Evolutionary conservation across 1,140 invertebrate genomes (phyloP), one percentile per base, ranked within the genome.

Genomic region (Drosophila repletoides): DNA sequence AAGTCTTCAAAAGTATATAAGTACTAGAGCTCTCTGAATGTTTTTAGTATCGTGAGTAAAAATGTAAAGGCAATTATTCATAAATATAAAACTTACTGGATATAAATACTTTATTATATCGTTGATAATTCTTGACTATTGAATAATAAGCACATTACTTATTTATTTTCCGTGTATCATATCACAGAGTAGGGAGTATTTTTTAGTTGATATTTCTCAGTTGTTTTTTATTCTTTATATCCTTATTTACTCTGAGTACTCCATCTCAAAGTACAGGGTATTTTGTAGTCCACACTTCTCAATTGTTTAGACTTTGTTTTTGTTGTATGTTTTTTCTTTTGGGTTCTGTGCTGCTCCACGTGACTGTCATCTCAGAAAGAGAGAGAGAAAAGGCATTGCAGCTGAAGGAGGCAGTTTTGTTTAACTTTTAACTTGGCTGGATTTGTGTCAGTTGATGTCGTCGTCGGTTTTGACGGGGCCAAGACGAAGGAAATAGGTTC

Each of bases 371-470:
- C 34, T 61, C 52, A 52, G 28, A 51, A 10, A 6, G 4, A 31
- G 17, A 19, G 9, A 12, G 15, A 41, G 17, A 26, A 19, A 66
- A 48, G 65, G 21, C 59, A 43, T 58, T 64, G 52, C 49, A 43
- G 28, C 17, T 22, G 29, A 45, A 51, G 55, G 22, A 74, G 70
- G 38, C 72, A 55, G 52, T 79, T 70, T 66, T 72, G 75, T 79
- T 73, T 79, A 72, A 79, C 76, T 79, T 80, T 80, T 77, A 40
- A 73, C 65, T 49, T 71, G 55, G 12, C 46, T 40, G 65, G 71
- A 79, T 80, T 80, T 79, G 58, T 71, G 76, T 70, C 75, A 70
- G 34, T 45, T 69, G 60, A 36, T 68, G 65, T 63, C 49, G 65
- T 63, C 49, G 33, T 43, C 28, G 45, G 31, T 48, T 34, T 29